Base-by-base conservation (phyloP, 2,797 vertebrate species). In the Limosa lapponica region DNA sequence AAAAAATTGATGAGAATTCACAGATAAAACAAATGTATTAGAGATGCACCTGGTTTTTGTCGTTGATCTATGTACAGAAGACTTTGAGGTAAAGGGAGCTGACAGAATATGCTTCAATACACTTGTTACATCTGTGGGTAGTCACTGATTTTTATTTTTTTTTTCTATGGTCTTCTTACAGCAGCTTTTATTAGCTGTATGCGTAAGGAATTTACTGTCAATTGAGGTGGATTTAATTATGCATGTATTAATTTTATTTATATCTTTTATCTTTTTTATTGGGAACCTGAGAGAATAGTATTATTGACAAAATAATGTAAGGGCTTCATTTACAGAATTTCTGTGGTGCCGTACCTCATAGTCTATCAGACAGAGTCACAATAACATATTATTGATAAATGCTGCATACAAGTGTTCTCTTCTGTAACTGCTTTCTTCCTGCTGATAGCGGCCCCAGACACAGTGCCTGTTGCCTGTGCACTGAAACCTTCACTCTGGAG, bases 351-450 rank as follows among this genome's bases (percentile, higher is more conserved):
- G 1, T 52, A 70, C 14, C 10, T 65, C 22, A 10, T 41, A 8
- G 46, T 6, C 13, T 28, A 0, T 36, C 17, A 46, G 54, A 69
- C 23, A 66, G 43, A 67, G 43, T 28, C 20, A 52, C 15, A 52
- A 3, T 14, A 48, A 23, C 1, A 3, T 24, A 7, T 30, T 85
- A 28, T 27, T 52, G 17, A 14, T 61, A 75, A 71, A n/a, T 54
- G 25, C 16, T 66, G 27, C 6, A 6, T 20, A 4, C 5, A 0
- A 1, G 4, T 54, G 15, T 57, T 20, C 17, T 54, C 24, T 57
- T 46, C 23, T 66, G 20, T 72, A 69, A 19, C 11, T 82, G 28
- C 27, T 59, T 58, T 65, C n/a, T 41, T 82, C 24, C 11, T 77
- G 19, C 39, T 41, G 22, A 10, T 17, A 23, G 28, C 23, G 41